These are phyloP conservation scores for Cercopithecus diana DNA, from an alignment of 2,797 vertebrate genomes.

Conservation along the genomic window DNA sequence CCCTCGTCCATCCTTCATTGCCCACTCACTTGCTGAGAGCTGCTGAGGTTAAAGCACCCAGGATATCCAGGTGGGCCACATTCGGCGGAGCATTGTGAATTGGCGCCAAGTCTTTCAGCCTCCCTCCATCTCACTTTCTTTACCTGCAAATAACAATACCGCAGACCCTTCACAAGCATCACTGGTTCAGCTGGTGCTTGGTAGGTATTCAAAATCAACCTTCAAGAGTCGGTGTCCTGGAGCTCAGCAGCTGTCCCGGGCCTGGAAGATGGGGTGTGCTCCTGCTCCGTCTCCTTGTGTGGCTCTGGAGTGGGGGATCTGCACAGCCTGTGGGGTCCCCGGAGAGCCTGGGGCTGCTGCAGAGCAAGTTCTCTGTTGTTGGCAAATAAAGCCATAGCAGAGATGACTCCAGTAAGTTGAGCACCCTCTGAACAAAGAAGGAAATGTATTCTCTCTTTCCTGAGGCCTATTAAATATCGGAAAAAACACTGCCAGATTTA, in stretches of 20 bases:
- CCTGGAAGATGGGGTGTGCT: background rate
- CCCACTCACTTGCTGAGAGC: rapidly evolving
- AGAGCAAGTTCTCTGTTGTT: background rate
- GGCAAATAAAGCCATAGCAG: background rate
- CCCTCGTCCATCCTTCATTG: background rate
- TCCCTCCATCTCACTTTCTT: background rate
- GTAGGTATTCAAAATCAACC: background rate
- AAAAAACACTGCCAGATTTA: background rate
- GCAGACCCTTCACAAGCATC: background rate
- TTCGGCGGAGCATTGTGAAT: background rate
- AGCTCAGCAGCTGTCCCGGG: background rate
- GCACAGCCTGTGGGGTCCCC: background rate
- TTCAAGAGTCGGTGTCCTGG: background rate
- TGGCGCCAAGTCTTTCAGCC: background rate
- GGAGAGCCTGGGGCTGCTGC: rapidly evolving
- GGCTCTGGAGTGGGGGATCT: background rate
- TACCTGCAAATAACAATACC: background rate
- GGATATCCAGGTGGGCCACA: background rate
- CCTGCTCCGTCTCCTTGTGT: background rate
- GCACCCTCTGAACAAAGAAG: background rate
- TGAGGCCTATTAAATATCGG: background rate
- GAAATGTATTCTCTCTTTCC: background rate
- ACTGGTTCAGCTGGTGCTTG: background rate
- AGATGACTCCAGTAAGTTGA: background rate
- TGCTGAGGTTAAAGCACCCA: background rate